Conservation (phyloP, 2,888 invertebrate species). For the Seira musarum region DNA sequence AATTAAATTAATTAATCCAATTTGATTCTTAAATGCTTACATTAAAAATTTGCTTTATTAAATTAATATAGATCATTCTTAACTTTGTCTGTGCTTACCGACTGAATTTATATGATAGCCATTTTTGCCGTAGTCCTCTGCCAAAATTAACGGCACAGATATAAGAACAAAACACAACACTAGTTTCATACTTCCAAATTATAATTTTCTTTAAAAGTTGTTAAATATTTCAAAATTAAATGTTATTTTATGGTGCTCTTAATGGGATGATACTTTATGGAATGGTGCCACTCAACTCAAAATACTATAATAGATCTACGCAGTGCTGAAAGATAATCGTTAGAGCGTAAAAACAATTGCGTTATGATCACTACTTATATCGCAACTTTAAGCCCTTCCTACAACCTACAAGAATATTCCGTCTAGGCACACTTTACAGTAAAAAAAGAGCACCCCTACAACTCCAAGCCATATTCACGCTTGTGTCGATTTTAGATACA, state of each 20-base stretch:
- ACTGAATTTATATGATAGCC: conserved; percentile 39
- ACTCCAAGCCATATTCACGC: too few species aligned
- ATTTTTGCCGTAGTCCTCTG: conserved; percentile 6
- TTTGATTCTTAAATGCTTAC: too few species aligned
- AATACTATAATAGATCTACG: neutral
- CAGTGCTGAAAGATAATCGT: conserved; percentile 20
- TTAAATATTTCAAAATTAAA: neutral
- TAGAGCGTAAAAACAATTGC: conserved; percentile 50
- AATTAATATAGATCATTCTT: too few species aligned
- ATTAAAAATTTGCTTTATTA: too few species aligned
- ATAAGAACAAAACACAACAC: neutral
- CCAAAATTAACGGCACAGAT: conserved; percentile 25
- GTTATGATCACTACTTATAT: neutral
- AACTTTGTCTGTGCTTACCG: conserved; percentile 13
- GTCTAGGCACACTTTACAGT: too few species aligned
- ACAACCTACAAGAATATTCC: too few species aligned
- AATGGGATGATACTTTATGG: conserved; percentile 25
- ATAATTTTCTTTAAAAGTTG: neutral
- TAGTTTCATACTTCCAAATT: conserved; percentile 12
- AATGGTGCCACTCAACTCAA: conserved; percentile 20
- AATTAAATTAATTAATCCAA: too few species aligned
- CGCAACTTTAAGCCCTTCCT: too few species aligned
- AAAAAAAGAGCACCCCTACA: too few species aligned
- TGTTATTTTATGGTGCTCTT: too few species aligned
- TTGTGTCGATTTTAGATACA: too few species aligned